Base-by-base conservation (phyloP, 2,888 invertebrate species). In the Idaea aversata region DNA sequence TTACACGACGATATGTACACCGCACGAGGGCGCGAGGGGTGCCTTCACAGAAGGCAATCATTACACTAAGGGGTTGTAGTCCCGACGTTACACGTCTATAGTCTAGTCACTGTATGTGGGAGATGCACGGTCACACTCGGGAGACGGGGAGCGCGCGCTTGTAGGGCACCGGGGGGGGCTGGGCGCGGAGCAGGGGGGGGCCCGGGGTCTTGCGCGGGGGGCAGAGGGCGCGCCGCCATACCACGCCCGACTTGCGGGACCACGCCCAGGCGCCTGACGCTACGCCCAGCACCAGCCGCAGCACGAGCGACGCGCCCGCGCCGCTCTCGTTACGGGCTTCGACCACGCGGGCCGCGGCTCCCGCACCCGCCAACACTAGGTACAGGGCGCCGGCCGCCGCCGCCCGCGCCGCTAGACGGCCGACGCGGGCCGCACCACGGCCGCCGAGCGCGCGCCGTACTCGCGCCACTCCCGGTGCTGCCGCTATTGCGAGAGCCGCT, bases 351-450 rank as follows among this genome's bases (percentile, higher is more conserved):
- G 96, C 96, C 34, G 94, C 95, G n/a, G 97, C 94, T 65, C 95
- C 95, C 16, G 95, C 93, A 10, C 95, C 93, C 15, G 97, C 96
- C 15, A 97, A 95, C 25, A 96, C 86, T 15, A 96, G 94, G 87
- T 97, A 98, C 15, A 97, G 92, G 3, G 96, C 88, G 1, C 96
- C 96, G 77, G 97, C 97, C 3, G 97, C 94, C 3, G 96, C 96
- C 67, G 97, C 95, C 35, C 97, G 94, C 59, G 96, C 95, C 88
- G 96, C 96, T 34, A 97, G 88, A 62, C 95, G 88, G 0, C 97
- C 94, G 34, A 97, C 94, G 59, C 95, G 91, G 36, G 96, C 93
- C 57, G 98, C 94, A 0, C 97, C 97, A 7, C 88, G 72, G 1
- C 85, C 75, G 70, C 85, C 90, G 66, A 93, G 72, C 61, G 91